Evolutionary conservation across 2,113 vertebrate genomes (phyloP).

Genomic region (Morone saxatilis): DNA sequence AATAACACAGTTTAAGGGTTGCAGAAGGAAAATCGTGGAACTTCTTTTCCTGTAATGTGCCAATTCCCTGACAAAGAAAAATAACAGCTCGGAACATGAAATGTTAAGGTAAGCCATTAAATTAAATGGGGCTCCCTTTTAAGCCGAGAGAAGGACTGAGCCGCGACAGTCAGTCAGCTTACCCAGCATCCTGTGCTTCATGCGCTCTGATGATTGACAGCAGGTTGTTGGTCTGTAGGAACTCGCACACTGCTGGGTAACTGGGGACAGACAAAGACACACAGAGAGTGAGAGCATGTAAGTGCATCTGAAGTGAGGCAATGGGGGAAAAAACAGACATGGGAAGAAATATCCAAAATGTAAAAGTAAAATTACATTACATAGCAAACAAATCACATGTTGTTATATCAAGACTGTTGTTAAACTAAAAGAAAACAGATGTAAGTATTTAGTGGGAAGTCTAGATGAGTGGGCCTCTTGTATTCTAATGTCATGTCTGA

Average conservation of each 20-base stretch:
- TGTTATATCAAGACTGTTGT: constrained; percentile 2
- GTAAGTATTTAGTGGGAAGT: constrained; percentile 20
- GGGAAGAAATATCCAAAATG: not conserved
- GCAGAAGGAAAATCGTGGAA: constrained; percentile 5
- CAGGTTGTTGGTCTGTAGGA: constrained; percentile 98
- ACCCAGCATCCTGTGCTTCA: constrained; percentile 88
- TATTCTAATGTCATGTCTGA: constrained; percentile 17
- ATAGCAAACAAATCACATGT: not conserved
- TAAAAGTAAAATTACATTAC: not conserved
- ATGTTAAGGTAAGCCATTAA: constrained; percentile 54
- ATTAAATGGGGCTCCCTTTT: constrained; percentile 54
- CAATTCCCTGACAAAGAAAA: constrained; percentile 34
- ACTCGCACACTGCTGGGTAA: constrained; percentile 97
- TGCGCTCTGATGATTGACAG: constrained; percentile 97
- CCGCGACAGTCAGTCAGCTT: constrained; percentile 52
- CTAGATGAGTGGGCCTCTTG: constrained; percentile 35
- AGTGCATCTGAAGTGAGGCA: not conserved
- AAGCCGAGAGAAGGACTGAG: constrained; percentile 42
- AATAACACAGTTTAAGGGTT: constrained; percentile 24
- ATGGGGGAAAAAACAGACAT: not conserved
- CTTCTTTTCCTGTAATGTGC: constrained; percentile 30
- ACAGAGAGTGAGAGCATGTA: not conserved
- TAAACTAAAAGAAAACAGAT: constrained; percentile 31
- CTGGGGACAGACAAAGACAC: constrained; percentile 71
- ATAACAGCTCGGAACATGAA: constrained; percentile 35